Percentiles rank a stretch among this genome's conserved stretches.
phyloP scores from a whole-genome alignment of 2,113 vertebrate genomes.

The Hymenochirus boettgeri region DNA sequence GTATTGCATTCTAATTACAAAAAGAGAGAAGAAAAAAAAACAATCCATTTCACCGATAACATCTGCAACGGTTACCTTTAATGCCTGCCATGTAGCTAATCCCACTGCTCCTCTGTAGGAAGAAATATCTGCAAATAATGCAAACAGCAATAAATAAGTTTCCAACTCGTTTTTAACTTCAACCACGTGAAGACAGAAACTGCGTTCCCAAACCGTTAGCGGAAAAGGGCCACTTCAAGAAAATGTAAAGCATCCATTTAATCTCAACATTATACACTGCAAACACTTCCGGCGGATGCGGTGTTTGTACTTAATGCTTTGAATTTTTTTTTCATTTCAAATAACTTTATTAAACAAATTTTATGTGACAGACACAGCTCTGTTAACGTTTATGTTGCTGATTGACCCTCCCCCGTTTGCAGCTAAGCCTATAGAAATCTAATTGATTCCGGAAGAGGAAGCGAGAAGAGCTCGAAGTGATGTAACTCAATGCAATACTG shows the following conservation, averaged over 20 bases:
- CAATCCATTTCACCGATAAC: too few species aligned
- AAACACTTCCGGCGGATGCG: conserved; percentile 51
- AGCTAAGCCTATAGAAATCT: not conserved
- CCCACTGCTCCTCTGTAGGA: too few species aligned
- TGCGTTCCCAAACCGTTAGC: not conserved
- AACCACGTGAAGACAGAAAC: not conserved
- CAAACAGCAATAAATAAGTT: not conserved
- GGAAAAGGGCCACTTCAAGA: conserved; percentile 21
- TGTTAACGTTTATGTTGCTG: not conserved
- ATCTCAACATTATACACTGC: not conserved
- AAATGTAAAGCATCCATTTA: too few species aligned
- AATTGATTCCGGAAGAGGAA: conserved; percentile 4
- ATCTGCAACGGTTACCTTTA: conserved; percentile 56
- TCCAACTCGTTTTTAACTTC: not conserved
- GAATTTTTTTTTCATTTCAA: not conserved
- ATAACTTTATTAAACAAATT: conserved; percentile 21
- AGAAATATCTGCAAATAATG: not conserved
- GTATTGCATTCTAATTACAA: too few species aligned
- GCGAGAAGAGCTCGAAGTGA: not conserved
- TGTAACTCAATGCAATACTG: conserved; percentile 15
- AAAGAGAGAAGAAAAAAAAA: too few species aligned
- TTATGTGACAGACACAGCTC: not conserved
- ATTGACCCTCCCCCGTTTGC: too few species aligned
- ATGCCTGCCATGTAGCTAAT: conserved; percentile 63
- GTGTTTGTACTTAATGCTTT: conserved; percentile 12